Base-by-base conservation (phyloP, 2,797 vertebrate genomes). In the Pantherophis alleghaniensis region DNA sequence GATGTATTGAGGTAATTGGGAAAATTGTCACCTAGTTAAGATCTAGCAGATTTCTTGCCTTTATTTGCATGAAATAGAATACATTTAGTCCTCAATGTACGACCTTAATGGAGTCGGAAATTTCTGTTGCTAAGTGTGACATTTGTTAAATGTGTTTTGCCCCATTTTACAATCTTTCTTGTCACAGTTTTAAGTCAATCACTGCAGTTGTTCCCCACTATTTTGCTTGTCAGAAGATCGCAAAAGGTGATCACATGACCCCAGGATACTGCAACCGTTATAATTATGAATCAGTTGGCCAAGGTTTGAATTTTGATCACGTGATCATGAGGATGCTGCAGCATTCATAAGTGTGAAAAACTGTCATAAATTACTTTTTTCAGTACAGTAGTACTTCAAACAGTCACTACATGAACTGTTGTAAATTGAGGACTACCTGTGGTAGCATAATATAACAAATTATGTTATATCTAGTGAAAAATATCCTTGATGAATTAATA, bases 21-120 rank as follows among this genome's bases (percentile, higher is more conserved):
- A 5, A 42, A 60, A 7, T 16, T 22, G 16, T 55, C n/a, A 87
- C n/a, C n/a, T 66, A 13, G 10, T 87, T 66, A 24, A 59, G 69
- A 87, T 57, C 28, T 0, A 0, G 7, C 51, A 94, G 90, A 90
- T 94, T 88, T 55, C 92, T 88, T 0, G 0, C 59, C 16, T 79
- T 91, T 94, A 95, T 96, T 95, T 95, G 95, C 94, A 83, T 94
- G 88, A 92, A 92, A 42, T 92, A 91, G 61, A 94, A 94, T 91
- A 69, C 66, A 14, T 14, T 16, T 32, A 69, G 66, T 32, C n/a
- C n/a, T 32, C 14, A 16, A 32, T 0, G 6, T 69, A 32, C 1
- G 6, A 16, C 66, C n/a, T 69, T 16, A 69, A 69, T 16, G n/a
- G 66, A 32, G 14, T 32, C 0, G 0, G n/a, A 69, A 69, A 69